Conservation (phyloP, 2,113 vertebrate species). For the Clarias batrachus region DNA sequence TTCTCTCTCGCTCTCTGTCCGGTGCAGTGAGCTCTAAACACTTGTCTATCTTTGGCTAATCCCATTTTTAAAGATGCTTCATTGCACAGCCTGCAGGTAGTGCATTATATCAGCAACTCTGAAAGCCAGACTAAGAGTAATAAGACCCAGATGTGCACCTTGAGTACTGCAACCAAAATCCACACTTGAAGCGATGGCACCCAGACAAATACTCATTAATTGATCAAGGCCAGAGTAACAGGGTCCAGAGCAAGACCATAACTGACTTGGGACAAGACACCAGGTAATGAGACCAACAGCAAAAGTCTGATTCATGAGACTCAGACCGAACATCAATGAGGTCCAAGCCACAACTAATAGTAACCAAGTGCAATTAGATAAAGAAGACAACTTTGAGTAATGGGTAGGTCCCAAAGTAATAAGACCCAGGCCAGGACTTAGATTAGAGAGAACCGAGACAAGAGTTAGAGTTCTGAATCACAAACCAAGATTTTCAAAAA, state of each 20-base stretch:
- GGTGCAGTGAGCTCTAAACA: not conserved
- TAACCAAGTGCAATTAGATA: not conserved
- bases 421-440: not conserved
- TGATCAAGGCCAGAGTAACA: not conserved
- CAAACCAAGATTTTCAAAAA: not conserved
- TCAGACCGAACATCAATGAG: not conserved
- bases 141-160: not conserved
- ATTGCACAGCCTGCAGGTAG: slow-evolving; percentile 17
- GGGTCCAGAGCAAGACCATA: not conserved
- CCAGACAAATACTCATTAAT: not conserved
- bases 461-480: not conserved
- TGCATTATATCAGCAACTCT: not conserved
- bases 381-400: not conserved
- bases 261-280: not conserved
- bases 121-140: not conserved
- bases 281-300: not conserved
- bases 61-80: slow-evolving; percentile 18
- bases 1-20: not conserved
- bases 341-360: not conserved
- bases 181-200: not conserved
- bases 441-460: not conserved
- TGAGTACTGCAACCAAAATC: not conserved
- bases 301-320: not conserved
- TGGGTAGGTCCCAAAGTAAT: not conserved
- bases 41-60: slow-evolving; percentile 27